Base-by-base conservation (phyloP, 2,888 invertebrate species). In the Andrena haemorrhoa region DNA sequence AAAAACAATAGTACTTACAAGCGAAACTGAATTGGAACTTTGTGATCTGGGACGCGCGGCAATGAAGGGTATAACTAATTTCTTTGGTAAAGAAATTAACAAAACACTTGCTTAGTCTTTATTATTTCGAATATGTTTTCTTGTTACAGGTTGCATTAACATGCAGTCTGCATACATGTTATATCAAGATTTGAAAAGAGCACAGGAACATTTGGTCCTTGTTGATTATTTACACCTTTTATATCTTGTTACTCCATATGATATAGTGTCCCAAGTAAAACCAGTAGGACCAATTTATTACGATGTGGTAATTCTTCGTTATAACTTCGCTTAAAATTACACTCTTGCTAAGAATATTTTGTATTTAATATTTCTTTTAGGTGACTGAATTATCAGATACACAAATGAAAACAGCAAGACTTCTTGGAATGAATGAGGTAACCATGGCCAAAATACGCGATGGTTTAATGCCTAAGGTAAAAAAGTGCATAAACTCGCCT, bases 191-290 rank as follows among this genome's bases (percentile, higher is more conserved):
- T 94, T 99, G 79, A 94, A 95, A 82, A 93, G 94, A 71, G 98
- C 98, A 0, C 96, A 97, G 85, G 95, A 95, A 65, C 96, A 96
- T 65, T 94, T 99, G 75, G 97, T 98, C 16, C 95, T 99, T 64
- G 94, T 96, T 88, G 97, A 97, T 86, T 96, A 96, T 90, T 95
- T 98, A 51, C 99, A 99, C 94, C 95, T 99, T 26, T 94, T 99
- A 69, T 98, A 97, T 94, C 94, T 99, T 47, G 97, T 98, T 74
- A 97, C 98, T 26, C 97, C 98, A 16, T 96, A 97, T 92, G 96
- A 97, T 90, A 93, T 96, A 79, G 93, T 95, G 1, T 95, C 95
- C 68, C 95, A 95, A 71, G 92, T 96, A 26, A 94, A 93, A 65
- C 96, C 95, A 0, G 92, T 94, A 49, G 94, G 94, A 79, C 90